phyloP scores from a whole-genome alignment of 2,888 invertebrate genomes.

The Anorthoa munda region DNA sequence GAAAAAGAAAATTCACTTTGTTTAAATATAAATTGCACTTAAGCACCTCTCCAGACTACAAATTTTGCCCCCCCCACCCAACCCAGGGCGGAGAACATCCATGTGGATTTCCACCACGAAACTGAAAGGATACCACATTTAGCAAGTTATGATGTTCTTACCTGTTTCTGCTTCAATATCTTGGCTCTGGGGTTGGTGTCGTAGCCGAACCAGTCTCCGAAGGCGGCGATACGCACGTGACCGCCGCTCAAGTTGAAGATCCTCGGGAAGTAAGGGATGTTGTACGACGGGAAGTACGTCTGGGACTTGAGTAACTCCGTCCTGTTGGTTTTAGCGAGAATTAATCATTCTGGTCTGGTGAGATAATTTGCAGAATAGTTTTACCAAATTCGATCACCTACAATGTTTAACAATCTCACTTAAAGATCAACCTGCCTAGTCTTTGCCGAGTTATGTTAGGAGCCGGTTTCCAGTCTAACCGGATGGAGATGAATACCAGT shows the following conservation, averaged over 20 bases:
- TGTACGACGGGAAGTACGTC: conserved; percentile 93
- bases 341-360: background rate
- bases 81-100: no score
- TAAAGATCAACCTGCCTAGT: background rate
- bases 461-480: no score
- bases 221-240: conserved; percentile 86
- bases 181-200: conserved; percentile 92
- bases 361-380: background rate
- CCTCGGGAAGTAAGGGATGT: conserved; percentile 92
- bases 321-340: conserved; percentile 65
- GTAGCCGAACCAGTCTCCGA: conserved; percentile 92
- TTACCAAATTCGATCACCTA: background rate
- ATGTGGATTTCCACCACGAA: no score
- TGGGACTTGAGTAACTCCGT: conserved; percentile 73
- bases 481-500: no score
- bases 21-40: no score
- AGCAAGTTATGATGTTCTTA: conserved; percentile 4
- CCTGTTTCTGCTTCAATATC: conserved; percentile 92
- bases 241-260: conserved; percentile 92
- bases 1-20: no score
- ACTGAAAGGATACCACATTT: no score
- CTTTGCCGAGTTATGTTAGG: no score
- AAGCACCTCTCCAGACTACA: no score
- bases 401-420: background rate
- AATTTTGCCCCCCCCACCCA: no score